Conservation (phyloP, 2,888 invertebrate species). For the Phaonia tiefii region DNA sequence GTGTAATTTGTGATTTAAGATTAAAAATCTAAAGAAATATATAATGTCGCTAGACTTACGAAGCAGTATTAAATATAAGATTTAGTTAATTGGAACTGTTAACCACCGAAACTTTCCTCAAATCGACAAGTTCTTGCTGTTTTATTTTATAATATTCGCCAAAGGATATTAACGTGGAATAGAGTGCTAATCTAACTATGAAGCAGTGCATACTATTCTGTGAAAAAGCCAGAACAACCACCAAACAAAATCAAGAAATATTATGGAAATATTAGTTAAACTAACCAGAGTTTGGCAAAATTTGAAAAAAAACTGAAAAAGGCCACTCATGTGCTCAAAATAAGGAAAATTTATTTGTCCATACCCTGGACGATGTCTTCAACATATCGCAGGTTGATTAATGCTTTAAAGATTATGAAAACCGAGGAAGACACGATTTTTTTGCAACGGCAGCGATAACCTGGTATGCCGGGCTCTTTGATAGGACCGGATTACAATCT, state of each 20-base stretch:
- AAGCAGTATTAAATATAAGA: background rate
- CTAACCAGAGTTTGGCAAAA: slow-evolving; percentile 32
- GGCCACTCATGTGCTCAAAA: slow-evolving; percentile 18
- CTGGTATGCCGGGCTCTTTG: too few species aligned
- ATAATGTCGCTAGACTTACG: too few species aligned
- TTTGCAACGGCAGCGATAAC: slow-evolving; percentile 31
- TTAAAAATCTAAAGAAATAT: slow-evolving; percentile 14
- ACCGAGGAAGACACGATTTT: background rate
- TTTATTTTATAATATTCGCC: slow-evolving; percentile 29
- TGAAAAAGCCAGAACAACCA: slow-evolving; percentile 29
- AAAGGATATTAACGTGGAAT: slow-evolving; percentile 25
- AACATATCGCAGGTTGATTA: slow-evolving; percentile 8
- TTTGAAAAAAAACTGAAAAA: slow-evolving; percentile 28
- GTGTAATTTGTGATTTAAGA: slow-evolving; percentile 14
- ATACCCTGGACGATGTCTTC: slow-evolving; percentile 32
- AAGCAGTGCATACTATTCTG: slow-evolving; percentile 27
- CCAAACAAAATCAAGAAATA: slow-evolving; percentile 42
- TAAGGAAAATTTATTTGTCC: slow-evolving; percentile 25
- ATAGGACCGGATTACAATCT: slow-evolving; percentile 36
- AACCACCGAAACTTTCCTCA: slow-evolving; percentile 40
- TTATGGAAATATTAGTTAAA: slow-evolving; percentile 32
- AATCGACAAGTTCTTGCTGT: slow-evolving; percentile 39
- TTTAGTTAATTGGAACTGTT: slow-evolving; percentile 32
- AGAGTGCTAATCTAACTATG: slow-evolving; percentile 30
- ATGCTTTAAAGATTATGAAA: too few species aligned